Evolutionary conservation across 2,888 invertebrate species (phyloP).

Genomic region (Neocrepidodera transversa): DNA sequence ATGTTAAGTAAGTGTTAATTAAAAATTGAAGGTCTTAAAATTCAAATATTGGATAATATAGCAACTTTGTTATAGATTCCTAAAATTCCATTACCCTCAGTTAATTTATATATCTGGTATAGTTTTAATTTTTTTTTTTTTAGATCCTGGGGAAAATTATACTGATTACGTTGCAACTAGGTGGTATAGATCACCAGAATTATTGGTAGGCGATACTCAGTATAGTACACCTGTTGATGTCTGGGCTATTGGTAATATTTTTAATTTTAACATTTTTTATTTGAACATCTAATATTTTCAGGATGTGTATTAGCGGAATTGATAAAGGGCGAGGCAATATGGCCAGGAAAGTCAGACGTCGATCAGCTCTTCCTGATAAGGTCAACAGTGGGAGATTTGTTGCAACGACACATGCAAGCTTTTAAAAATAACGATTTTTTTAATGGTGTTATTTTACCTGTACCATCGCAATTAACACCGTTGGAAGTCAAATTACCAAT

Average conservation of each 20-base stretch:
- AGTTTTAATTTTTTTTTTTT: conserved; percentile 29
- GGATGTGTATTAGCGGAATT: conserved; percentile 90
- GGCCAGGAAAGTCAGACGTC: conserved; percentile 99
- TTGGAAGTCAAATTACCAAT: conserved; percentile 87
- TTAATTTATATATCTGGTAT: too few species aligned
- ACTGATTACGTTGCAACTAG: conserved; percentile 99
- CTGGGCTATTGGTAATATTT: conserved; percentile 87
- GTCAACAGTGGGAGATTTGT: conserved; percentile 91
- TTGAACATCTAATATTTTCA: conserved; percentile 48
- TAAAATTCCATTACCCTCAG: too few species aligned
- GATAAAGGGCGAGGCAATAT: conserved; percentile 88
- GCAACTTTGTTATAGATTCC: too few species aligned
- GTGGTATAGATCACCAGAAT: conserved; percentile 97
- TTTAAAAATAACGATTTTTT: conserved; percentile 94
- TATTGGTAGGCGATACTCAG: conserved; percentile 95
- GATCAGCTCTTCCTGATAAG: conserved; percentile 97
- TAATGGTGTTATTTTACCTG: conserved; percentile 90
- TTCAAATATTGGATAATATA: too few species aligned
- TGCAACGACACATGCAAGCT: conserved; percentile 93
- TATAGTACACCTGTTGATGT: conserved; percentile 94
- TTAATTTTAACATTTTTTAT: conserved; percentile 1
- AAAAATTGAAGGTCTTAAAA: too few species aligned
- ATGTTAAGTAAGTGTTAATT: conserved; percentile 76
- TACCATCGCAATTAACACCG: conserved; percentile 85
- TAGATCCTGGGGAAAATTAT: conserved; percentile 95